Evolutionary conservation across 2,113 vertebrate genomes (phyloP).

Genomic region (Silurus asotus): DNA sequence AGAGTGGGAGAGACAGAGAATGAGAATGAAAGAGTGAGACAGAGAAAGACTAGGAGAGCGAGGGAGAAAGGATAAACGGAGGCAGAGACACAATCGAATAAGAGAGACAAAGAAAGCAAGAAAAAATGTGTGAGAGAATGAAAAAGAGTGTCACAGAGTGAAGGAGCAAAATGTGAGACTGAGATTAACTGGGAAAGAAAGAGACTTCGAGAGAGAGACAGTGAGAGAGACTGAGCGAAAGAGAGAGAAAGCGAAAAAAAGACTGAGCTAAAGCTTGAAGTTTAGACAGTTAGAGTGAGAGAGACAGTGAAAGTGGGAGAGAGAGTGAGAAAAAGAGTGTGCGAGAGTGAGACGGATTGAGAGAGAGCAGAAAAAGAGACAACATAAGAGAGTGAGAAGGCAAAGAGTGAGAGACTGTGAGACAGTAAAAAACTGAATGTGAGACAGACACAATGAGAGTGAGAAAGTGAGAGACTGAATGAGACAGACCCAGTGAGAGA

Average conservation of each 20-base stretch:
- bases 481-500: too few relatives aligned
- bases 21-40: background rate
- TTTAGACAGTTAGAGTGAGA: background rate
- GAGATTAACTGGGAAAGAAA: too few relatives aligned
- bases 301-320: background rate
- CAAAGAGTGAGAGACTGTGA: background rate
- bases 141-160: background rate
- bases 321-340: too few relatives aligned
- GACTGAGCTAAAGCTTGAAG: too few relatives aligned
- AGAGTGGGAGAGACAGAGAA: background rate
- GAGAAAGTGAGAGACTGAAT: too few relatives aligned
- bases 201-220: background rate
- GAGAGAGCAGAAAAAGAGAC: background rate
- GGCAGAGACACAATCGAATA: too few relatives aligned
- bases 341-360: background rate
- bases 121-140: background rate
- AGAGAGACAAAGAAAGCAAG: conserved; percentile 3
- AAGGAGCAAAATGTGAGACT: too few relatives aligned
- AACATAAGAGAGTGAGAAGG: background rate
- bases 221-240: background rate
- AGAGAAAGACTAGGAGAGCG: background rate
- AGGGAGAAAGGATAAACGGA: background rate
- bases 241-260: background rate
- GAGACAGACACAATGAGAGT: too few relatives aligned
- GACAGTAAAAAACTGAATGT: background rate